Evolutionary conservation across 92 coral and sea anemone species (phyloP).

Genomic region (Diadumene lineata): DNA sequence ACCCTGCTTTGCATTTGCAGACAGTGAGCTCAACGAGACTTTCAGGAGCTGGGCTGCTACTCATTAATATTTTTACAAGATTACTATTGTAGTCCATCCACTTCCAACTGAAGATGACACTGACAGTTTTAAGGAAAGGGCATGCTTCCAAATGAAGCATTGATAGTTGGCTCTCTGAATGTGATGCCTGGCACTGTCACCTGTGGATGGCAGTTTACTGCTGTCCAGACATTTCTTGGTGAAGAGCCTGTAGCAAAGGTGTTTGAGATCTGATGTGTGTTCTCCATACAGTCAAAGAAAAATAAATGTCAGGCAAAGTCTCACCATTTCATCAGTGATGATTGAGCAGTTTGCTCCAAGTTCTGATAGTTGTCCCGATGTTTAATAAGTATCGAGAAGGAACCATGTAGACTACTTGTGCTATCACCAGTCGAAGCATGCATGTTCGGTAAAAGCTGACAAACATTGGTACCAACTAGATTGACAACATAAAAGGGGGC

Average conservation of each 20-base stretch:
- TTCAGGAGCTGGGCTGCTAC: slow-evolving; percentile 1
- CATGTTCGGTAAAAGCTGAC: slow-evolving; percentile 6
- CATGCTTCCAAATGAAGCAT: no score
- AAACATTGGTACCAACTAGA: background rate
- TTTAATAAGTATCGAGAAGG: background rate
- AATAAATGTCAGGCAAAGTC: slow-evolving; percentile 11
- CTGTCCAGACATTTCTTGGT: no score
- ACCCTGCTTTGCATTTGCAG: slow-evolving; percentile 5
- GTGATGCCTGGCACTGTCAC: background rate
- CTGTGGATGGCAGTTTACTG: slow-evolving; percentile 2
- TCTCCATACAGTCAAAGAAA: background rate
- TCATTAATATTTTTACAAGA: background rate
- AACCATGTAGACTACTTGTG: background rate
- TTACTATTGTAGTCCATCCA: slow-evolving; percentile 8
- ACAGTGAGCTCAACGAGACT: no score
- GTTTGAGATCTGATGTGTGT: background rate
- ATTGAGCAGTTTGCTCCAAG: background rate
- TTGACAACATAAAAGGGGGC: no score
- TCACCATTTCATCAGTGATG: no score
- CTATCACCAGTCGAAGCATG: slow-evolving; percentile 9
- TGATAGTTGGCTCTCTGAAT: no score
- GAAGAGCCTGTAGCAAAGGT: background rate
- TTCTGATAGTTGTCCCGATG: background rate
- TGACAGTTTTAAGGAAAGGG: no score
- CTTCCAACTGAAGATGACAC: no score